These are phyloP conservation scores for Kryphioiulus occultus DNA, from an alignment of 2,888 invertebrate species.

Conservation along the genomic window DNA sequence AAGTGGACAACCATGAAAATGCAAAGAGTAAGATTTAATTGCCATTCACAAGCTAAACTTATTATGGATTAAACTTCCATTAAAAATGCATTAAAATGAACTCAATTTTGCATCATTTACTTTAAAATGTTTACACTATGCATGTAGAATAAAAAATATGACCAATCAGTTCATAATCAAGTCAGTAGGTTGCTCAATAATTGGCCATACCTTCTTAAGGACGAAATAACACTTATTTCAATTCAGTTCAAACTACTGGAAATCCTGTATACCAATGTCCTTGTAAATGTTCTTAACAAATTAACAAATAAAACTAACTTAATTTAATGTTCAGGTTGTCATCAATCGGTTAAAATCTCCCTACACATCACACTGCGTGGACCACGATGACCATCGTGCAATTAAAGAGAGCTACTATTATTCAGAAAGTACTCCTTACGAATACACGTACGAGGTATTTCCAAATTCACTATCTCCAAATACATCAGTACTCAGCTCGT, in stretches of 20 bases:
- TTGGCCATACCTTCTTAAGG: too few relatives aligned
- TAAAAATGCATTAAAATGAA: not conserved
- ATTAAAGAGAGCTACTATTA: not conserved
- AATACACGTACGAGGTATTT: conserved; percentile 1
- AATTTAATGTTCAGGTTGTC: not conserved
- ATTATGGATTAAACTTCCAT: too few relatives aligned
- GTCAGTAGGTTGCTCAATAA: too few relatives aligned
- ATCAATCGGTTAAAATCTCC: conserved; percentile 13
- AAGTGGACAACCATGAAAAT: conserved; percentile 40
- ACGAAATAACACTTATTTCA: too few relatives aligned
- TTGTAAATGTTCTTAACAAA: too few relatives aligned
- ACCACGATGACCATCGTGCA: not conserved
- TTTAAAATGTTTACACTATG: too few relatives aligned
- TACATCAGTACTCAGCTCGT: not conserved
- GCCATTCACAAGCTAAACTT: too few relatives aligned
- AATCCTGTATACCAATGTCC: too few relatives aligned
- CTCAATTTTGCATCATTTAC: too few relatives aligned
- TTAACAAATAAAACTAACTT: not conserved
- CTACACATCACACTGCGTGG: conserved; percentile 1
- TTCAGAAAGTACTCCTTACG: not conserved
- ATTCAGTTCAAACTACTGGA: too few relatives aligned
- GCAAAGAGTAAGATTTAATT: not conserved
- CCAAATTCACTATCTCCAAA: not conserved
- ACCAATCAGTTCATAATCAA: too few relatives aligned
- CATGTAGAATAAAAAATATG: too few relatives aligned